Evolutionary conservation across 2,888 invertebrate genomes (phyloP), one percentile per base, ranked within the genome.

Genomic region (Yponomeuta plumbellus): DNA sequence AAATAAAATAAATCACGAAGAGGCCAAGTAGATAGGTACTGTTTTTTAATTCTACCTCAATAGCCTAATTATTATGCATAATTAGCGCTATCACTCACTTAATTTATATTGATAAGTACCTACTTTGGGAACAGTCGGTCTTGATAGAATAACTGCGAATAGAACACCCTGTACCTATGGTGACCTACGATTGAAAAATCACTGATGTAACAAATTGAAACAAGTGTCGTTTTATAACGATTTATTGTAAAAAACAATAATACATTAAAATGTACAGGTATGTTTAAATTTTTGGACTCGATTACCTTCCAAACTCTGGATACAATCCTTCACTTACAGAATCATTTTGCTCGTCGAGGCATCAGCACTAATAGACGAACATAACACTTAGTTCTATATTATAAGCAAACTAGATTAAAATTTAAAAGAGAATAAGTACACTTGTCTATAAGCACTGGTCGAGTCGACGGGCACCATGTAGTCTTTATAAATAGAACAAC

Each of bases 251-350:
- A 92, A 92, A 92, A 92, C 92, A 92, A 92, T 91, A 90, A 90
- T 92, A 92, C 92, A 91, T 91, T 92, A 91, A 91, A 91, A 92
- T 92, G 91, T 92, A 92, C 92, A 92, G 92, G 92, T 92, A 91
- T 91, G 89, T 91, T 90, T 89, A 85, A 88, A 85, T 85, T 88
- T 86, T 85, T 86, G 89, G 91, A 90, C 90, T 84, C 84, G 71
- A 72, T 80, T 80, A 80, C 83, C 90, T 88, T 89, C 90, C 89
- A 88, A 91, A 91, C 88, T 86, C 84, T 87, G 89, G 89, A 89
- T 87, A 89, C 86, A 80, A 79, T 87, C 91, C 89, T 86, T 88
- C 89, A 85, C 89, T 88, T 88, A 86, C 85, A 90, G 91, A 91
- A 86, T 86, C 90, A 88, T 88, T 83, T 87, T 89, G 90, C 91